These are phyloP conservation scores for Takifugu flavidus DNA, from an alignment of 2,113 vertebrate species.

Conservation along the genomic window DNA sequence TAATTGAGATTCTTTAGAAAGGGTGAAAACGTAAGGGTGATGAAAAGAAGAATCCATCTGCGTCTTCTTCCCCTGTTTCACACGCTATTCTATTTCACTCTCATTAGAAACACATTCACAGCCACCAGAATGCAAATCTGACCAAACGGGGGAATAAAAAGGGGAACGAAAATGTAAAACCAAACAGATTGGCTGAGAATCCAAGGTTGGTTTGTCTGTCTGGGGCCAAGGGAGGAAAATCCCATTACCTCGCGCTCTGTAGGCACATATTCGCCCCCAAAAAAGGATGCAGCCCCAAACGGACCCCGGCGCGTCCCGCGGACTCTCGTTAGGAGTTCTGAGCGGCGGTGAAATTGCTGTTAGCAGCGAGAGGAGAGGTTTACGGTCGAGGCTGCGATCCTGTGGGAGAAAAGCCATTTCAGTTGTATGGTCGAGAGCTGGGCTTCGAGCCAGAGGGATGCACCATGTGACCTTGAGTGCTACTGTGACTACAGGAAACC, in stretches of 20 bases:
- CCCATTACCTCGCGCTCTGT: slow-evolving; percentile 3
- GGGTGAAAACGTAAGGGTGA: no score
- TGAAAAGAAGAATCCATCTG: background rate
- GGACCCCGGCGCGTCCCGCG: slow-evolving; percentile 9
- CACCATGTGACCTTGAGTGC: slow-evolving; percentile 42
- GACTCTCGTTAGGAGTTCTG: slow-evolving; percentile 28
- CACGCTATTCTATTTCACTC: no score
- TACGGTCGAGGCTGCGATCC: slow-evolving; percentile 17
- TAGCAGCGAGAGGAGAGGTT: slow-evolving; percentile 32
- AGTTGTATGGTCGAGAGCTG: slow-evolving; percentile 26
- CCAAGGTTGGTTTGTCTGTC: slow-evolving; percentile 21
- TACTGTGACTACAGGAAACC: slow-evolving; percentile 8
- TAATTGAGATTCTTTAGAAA: no score
- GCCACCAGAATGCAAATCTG: slow-evolving; percentile 7
- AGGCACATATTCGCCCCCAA: slow-evolving; percentile 9
- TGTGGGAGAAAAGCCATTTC: slow-evolving; percentile 27
- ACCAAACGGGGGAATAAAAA: slow-evolving; percentile 14
- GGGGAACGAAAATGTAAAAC: slow-evolving; percentile 6
- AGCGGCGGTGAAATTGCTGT: slow-evolving; percentile 25
- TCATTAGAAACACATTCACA: no score
- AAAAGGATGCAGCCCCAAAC: slow-evolving; percentile 18
- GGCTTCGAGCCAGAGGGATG: slow-evolving; percentile 31
- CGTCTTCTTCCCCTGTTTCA: background rate
- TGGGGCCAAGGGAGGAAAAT: slow-evolving; percentile 14
- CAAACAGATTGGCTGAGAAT: slow-evolving; percentile 12